Evolutionary conservation across 2,888 invertebrate species (phyloP), one percentile per base, ranked within the genome.

Genomic region (Gymnocheta viridis): DNA sequence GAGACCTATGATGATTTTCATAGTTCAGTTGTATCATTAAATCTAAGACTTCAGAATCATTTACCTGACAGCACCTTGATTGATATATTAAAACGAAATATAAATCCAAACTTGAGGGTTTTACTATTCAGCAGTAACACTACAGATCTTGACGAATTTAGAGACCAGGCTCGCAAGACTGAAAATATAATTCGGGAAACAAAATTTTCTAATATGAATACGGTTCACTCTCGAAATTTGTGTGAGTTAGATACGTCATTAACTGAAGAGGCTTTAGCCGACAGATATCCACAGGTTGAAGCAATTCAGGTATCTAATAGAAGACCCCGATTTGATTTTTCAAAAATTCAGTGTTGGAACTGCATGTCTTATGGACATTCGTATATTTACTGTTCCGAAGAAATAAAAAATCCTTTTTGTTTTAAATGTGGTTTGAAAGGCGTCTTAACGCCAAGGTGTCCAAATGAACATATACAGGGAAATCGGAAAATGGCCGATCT

Each of bases 381-480:
- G 9, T 38, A 38, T 2, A 38, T 38, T 10, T 38, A 38, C 2
- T 38, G 38, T 12, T 10, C 10, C 4, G 38, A 38, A 14, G 14
- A 4, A 10, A 38, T 38, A 0, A 38, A 38, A 0, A 4, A 9
- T 3, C 17, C 56, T 17, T 56, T 56, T 29, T 32, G 56, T 9
- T 56, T 56, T 9, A 62, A 60, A 60, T 35, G 60, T n/a, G 35
- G 35, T 14, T 9, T 41, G 22, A 62, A 24, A 22, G 41, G 41
- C 9, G 62, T 38, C 5, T 24, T 62, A 24, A 62, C 62, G 12
- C 62, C 62, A 24, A 62, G 5, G 24, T 62, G 62, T n/a, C 22
- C 62, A 2, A 66, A 66, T 17, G 17, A 29, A n/a, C 41, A 66
- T 19, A 17, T 17, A 17, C 47, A 12, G 66, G 66, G 66, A 66